phyloP scores from a whole-genome alignment of 1,140 invertebrate genomes.

The Brachionus rubens region DNA sequence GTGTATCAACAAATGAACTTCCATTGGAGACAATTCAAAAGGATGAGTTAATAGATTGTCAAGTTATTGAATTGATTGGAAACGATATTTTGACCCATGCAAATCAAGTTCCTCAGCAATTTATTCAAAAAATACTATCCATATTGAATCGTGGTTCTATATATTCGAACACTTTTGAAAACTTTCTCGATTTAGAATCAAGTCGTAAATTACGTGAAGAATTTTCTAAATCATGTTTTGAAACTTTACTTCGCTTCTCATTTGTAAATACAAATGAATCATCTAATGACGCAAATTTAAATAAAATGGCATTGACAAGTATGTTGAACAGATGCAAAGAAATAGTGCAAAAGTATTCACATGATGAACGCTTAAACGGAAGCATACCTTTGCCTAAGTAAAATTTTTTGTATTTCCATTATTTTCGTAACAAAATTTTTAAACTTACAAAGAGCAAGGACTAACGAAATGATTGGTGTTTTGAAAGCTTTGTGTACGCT shows the following conservation, averaged over 20 bases:
- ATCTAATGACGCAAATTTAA: conserved; percentile 65
- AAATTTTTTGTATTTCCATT: background rate
- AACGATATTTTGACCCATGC: conserved; percentile 81
- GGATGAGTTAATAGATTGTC: conserved; percentile 78
- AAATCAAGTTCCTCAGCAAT: conserved; percentile 74
- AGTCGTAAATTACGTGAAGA: conserved; percentile 82
- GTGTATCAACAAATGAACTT: conserved; percentile 66
- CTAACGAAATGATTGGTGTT: conserved; percentile 94
- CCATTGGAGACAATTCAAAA: conserved; percentile 76
- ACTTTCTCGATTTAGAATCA: conserved; percentile 71
- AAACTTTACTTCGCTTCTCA: conserved; percentile 89
- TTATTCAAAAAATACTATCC: conserved; percentile 79
- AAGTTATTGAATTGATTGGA: conserved; percentile 73
- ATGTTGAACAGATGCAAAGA: conserved; percentile 81
- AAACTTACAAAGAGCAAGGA: conserved; percentile 71
- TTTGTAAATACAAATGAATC: conserved; percentile 57
- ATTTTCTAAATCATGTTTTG: conserved; percentile 91
- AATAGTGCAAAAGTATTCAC: conserved; percentile 79
- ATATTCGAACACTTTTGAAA: conserved; percentile 71
- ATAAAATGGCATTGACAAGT: conserved; percentile 81
- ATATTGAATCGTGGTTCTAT: conserved; percentile 88
- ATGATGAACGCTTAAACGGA: conserved; percentile 80
- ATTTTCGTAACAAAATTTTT: background rate
- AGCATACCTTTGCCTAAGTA: conserved; percentile 85
- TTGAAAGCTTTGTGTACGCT: conserved; percentile 88